Evolutionary conservation across 2,888 invertebrate species (phyloP).

Genomic region (Dicycla oo): DNA sequence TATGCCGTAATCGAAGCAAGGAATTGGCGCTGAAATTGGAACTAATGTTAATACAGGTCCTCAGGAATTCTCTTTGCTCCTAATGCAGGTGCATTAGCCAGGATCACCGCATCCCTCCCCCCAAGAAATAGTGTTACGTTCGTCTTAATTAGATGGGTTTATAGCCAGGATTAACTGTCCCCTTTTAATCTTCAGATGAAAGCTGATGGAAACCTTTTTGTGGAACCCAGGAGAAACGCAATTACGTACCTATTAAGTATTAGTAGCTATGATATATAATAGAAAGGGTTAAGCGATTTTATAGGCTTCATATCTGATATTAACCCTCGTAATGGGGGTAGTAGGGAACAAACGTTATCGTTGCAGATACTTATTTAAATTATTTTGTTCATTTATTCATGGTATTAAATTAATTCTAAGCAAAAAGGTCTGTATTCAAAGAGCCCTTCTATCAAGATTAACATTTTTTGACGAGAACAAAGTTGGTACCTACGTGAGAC

Average conservation of each 20-base stretch:
- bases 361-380: constrained; percentile 44
- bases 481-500: constrained; percentile 59
- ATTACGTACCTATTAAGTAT: constrained; percentile 79
- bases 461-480: constrained; percentile 58
- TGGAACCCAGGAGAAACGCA: constrained; percentile 69
- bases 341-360: constrained; percentile 40
- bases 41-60: constrained; percentile 60
- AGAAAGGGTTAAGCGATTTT: constrained; percentile 74
- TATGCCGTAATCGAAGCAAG: constrained; percentile 69
- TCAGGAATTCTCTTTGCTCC: constrained; percentile 74
- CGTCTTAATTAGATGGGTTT: constrained; percentile 73
- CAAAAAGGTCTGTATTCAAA: constrained; percentile 41
- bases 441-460: constrained; percentile 52
- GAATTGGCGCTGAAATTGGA: constrained; percentile 62
- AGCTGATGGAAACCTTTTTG: constrained; percentile 68
- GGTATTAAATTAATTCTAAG: constrained; percentile 19
- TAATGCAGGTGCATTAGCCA: constrained; percentile 76
- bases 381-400: constrained; percentile 56
- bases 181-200: constrained; percentile 75
- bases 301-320: constrained; percentile 69
- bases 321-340: constrained; percentile 60
- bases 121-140: constrained; percentile 60
- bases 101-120: constrained; percentile 64
- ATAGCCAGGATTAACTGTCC: constrained; percentile 71
- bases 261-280: constrained; percentile 74